Evolutionary conservation across 2,113 vertebrate genomes (phyloP).

Genomic region (Canis aureus): DNA sequence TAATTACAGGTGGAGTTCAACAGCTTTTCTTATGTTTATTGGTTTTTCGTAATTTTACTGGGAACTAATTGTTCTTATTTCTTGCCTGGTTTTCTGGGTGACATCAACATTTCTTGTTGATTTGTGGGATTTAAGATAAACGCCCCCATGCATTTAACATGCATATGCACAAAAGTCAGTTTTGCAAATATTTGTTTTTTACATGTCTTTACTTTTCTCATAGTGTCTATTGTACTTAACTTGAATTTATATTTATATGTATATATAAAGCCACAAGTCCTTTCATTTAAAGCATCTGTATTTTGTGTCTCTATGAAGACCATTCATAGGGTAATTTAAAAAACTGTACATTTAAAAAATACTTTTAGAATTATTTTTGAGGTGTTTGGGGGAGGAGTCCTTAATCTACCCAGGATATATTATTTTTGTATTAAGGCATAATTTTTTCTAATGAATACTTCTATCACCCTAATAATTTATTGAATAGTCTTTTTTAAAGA

Average conservation of each 20-base stretch:
- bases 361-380: not conserved
- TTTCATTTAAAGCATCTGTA: not conserved
- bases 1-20: not conserved
- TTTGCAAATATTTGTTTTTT: not conserved
- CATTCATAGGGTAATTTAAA: not conserved
- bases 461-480: not conserved
- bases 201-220: not conserved
- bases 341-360: not conserved
- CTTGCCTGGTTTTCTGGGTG: not conserved
- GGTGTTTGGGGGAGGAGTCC: not conserved
- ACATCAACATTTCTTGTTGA: not conserved
- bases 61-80: not conserved
- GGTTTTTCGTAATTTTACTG: constrained; percentile 7
- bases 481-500: not conserved
- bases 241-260: not conserved
- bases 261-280: not conserved
- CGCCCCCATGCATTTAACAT: not conserved
- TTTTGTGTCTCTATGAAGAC: not conserved
- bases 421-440: not conserved
- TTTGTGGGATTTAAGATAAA: not conserved
- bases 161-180: not conserved
- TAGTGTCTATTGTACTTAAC: not conserved
- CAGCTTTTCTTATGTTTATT: constrained; percentile 13
- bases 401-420: not conserved
- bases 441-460: not conserved